Evolutionary conservation across 2,113 vertebrate genomes (phyloP).

Genomic region (Mormyrus iriodes): DNA sequence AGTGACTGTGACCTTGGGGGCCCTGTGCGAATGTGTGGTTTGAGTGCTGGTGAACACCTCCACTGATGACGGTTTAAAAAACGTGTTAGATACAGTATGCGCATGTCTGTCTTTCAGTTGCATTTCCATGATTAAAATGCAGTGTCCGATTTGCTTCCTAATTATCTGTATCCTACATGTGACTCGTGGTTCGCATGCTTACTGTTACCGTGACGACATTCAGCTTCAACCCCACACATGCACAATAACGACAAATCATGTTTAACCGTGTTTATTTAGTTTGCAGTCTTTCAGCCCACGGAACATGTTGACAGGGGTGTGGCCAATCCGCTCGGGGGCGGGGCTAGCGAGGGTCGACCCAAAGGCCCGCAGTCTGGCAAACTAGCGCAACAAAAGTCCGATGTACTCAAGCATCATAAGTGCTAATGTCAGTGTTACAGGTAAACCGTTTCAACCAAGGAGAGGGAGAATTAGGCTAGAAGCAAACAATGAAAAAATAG

Average conservation of each 20-base stretch:
- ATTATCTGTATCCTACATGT: not conserved
- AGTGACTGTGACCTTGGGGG: not conserved
- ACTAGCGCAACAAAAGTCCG: not conserved
- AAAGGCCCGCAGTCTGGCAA: not conserved
- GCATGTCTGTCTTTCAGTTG: not conserved
- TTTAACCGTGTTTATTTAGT: constrained; percentile 10
- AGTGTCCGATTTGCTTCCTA: not conserved
- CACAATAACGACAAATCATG: not conserved
- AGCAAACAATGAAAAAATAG: not conserved
- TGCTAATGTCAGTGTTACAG: constrained; percentile 15
- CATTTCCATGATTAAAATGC: not conserved
- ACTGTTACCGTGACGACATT: not conserved
- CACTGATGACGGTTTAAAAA: not conserved
- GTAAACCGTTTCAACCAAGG: not conserved
- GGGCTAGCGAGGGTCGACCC: not conserved
- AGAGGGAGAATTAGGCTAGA: constrained; percentile 1
- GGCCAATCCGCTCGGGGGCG: not conserved
- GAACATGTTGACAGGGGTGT: too few species aligned
- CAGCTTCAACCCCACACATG: not conserved
- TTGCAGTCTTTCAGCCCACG: not conserved
- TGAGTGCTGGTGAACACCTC: not conserved
- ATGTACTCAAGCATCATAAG: not conserved
- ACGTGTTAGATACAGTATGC: not conserved
- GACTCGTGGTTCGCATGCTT: not conserved
- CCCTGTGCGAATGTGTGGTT: not conserved